Percentiles rank a stretch among this genome's conserved stretches.
phyloP scores from a whole-genome alignment of 2,797 vertebrate genomes.

The Phrynocephalus guinanensis region DNA sequence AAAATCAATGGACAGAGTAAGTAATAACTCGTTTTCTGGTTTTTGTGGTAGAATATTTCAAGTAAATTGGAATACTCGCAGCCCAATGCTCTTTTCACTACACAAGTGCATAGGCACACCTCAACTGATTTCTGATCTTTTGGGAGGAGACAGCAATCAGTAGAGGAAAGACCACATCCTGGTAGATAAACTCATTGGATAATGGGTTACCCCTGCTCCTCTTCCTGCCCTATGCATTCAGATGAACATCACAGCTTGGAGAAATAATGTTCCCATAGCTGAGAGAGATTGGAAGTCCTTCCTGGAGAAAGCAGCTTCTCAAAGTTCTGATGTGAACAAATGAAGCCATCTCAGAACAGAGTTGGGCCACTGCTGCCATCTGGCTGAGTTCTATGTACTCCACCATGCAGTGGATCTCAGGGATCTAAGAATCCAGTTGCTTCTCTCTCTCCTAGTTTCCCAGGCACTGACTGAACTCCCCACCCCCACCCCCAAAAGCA shows the following conservation, averaged over 20 bases:
- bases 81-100: background rate
- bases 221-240: no score
- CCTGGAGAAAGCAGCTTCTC: background rate
- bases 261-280: no score
- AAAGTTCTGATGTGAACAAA: background rate
- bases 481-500: no score
- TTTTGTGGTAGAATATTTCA: background rate
- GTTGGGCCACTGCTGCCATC: background rate
- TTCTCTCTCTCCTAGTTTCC: background rate
- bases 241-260: no score
- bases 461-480: no score
- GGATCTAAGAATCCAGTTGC: no score
- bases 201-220: background rate
- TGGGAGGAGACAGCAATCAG: background rate
- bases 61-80: background rate
- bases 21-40: slow-evolving; percentile 64
- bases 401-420: background rate
- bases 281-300: background rate
- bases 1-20: slow-evolving; percentile 90
- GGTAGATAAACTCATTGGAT: background rate
- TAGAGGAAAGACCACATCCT: background rate
- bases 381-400: background rate
- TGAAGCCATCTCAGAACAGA: background rate
- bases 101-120: no score
- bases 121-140: no score